A percentile compares a stretch with the other conserved stretches of the same genome.
Evolutionary conservation across 2,113 vertebrate species (phyloP).

Genomic region (Pangasianodon gigas): DNA sequence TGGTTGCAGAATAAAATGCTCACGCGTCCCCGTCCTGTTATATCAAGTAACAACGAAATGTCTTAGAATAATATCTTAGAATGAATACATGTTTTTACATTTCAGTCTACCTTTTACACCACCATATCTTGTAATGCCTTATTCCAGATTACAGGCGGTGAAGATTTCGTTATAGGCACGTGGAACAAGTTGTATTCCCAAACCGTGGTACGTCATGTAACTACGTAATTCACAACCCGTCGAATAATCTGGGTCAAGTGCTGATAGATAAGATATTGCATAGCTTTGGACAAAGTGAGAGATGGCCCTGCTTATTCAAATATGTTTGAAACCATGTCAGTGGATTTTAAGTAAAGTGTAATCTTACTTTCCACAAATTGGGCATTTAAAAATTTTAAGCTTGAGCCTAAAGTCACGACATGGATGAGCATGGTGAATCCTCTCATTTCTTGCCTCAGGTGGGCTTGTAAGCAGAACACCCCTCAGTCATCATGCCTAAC

Average conservation of each 20-base stretch:
- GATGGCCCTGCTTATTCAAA: neutral
- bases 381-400: no score
- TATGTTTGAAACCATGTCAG: neutral
- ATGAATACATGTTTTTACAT: neutral
- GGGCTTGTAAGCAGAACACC: slow-evolving; percentile 14
- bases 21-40: neutral
- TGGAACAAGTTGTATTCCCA: neutral
- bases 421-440: neutral
- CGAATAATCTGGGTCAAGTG: neutral
- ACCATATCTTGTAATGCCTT: neutral
- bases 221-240: neutral
- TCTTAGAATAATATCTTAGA: neutral
- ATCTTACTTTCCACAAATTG: neutral
- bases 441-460: slow-evolving; percentile 42
- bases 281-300: neutral
- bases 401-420: neutral
- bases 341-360: neutral
- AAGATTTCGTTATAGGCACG: neutral
- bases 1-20: neutral
- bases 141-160: neutral
- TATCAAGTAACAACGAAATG: neutral
- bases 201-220: neutral
- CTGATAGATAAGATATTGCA: neutral
- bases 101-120: neutral
- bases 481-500: slow-evolving; percentile 74